Base-by-base conservation (phyloP, 2,888 invertebrate genomes). In the Oligia fasciuncula region DNA sequence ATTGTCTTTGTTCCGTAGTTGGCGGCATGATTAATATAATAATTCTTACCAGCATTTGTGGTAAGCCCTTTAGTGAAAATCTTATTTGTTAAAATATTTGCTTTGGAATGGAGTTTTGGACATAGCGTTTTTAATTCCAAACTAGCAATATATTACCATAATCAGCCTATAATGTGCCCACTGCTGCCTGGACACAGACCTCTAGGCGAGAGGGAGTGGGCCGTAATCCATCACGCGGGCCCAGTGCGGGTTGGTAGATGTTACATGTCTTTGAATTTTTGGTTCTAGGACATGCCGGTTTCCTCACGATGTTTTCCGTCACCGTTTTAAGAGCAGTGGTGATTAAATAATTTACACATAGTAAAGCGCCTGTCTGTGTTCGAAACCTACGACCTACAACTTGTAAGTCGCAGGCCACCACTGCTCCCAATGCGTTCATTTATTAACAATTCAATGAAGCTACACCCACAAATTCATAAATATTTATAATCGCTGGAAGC, bases 1-100 rank as follows among this genome's bases (percentile, higher is more conserved):
- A 84, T 79, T 81, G 82, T 88, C 85, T 86, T 84, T 87, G 79
- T 85, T 85, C 70, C 73, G 35, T 70, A 78, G 76, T 65, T 78
- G 57, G 78, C 46, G 67, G 68, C 80, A 85, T 86, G 76, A 84
- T 88, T 85, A 73, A 85, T 84, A 68, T 80, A 81, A 87, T 88
- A 79, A 88, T 87, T 81, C 81, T 81, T 43, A 73, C 75, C 73
- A 73, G 73, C 29, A 73, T 80, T 80, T 68, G 62, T 71, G n/a
- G 23, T 63, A 63, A 84, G n/a, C n/a, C 14, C 23, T 81, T 76
- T 63, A 71, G n/a, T 68, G 29, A 71, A 80, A 65, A 49, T 73
- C 6, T 74, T 81, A 72, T 65, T 76, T 57, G n/a, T 8, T n/a
- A 17, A 49, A 57, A 51, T 14, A 17, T 43, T 76, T 29, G 4